Percentiles rank a stretch among this genome's conserved stretches.
Conservation (phyloP, 2,797 vertebrate genomes). For the Enteromius trimaculatus region DNA sequence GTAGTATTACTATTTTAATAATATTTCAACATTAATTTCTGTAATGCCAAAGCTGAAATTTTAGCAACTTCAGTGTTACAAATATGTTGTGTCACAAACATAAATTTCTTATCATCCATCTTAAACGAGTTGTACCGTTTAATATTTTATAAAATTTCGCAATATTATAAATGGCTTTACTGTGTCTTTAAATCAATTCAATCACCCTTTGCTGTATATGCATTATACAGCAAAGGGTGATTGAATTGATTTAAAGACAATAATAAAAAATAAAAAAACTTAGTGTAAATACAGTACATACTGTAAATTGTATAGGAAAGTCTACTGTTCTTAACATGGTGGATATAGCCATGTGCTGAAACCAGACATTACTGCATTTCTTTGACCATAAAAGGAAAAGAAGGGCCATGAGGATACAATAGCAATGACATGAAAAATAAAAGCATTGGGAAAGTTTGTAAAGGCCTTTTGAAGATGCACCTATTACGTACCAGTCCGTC, state of each 20-base stretch:
- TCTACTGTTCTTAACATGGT: background rate
- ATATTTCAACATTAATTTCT: background rate
- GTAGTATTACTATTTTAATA: background rate
- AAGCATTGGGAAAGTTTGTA: conserved; percentile 11
- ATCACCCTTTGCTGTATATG: background rate
- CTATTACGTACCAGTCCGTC: conserved; percentile 34
- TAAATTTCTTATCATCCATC: background rate
- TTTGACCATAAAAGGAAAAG: background rate
- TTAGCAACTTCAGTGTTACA: background rate
- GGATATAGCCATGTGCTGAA: background rate
- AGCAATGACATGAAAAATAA: background rate
- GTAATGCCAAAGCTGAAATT: background rate
- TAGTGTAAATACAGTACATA: too few relatives aligned
- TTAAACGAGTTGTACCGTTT: background rate
- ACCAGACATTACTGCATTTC: background rate
- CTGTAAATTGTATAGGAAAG: background rate
- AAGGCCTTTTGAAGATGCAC: conserved; percentile 2
- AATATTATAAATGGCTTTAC: background rate
- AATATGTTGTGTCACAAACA: background rate
- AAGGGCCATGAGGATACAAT: background rate
- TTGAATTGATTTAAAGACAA: too few relatives aligned
- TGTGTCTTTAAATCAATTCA: background rate
- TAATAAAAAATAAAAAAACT: background rate
- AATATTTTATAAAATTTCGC: background rate
- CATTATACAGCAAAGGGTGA: too few relatives aligned